Percentiles rank a stretch among this genome's conserved stretches.
These are phyloP conservation scores for Julus scanicus DNA, from an alignment of 2,888 invertebrate species.

Conservation along the genomic window DNA sequence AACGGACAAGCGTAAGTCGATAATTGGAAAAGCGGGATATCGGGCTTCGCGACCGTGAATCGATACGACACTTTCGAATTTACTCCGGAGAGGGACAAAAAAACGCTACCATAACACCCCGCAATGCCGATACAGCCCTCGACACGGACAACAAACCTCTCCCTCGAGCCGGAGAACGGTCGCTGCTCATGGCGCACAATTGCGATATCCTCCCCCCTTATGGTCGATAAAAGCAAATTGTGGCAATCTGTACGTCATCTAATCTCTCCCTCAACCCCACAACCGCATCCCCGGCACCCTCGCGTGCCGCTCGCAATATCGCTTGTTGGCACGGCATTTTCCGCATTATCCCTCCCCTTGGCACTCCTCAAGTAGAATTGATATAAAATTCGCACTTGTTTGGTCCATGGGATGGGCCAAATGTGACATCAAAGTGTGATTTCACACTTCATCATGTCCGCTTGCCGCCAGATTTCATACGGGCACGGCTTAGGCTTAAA, in stretches of 20 bases:
- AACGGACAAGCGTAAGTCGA: neutral
- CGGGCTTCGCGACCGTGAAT: too few species aligned
- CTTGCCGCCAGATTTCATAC: neutral
- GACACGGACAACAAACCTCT: neutral
- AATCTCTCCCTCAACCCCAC: slow-evolving; percentile 10
- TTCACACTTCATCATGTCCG: neutral
- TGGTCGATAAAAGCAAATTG: slow-evolving; percentile 42
- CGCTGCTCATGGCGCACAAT: neutral
- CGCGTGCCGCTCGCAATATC: neutral
- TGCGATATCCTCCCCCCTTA: neutral
- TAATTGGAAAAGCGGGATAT: neutral
- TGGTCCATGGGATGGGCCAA: neutral
- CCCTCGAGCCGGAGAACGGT: neutral
- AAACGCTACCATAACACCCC: too few species aligned
- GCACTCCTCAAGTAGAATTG: neutral
- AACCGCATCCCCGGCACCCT: neutral
- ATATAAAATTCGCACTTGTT: neutral
- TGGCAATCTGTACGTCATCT: neutral
- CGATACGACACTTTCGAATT: neutral
- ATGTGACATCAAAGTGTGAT: neutral
- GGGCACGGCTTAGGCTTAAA: neutral
- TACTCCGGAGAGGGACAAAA: neutral
- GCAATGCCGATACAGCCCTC: neutral
- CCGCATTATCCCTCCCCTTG: neutral
- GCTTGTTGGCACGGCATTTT: neutral